Base-by-base conservation (phyloP, 1,140 invertebrate species). In the Drosophila yakuba region DNA sequence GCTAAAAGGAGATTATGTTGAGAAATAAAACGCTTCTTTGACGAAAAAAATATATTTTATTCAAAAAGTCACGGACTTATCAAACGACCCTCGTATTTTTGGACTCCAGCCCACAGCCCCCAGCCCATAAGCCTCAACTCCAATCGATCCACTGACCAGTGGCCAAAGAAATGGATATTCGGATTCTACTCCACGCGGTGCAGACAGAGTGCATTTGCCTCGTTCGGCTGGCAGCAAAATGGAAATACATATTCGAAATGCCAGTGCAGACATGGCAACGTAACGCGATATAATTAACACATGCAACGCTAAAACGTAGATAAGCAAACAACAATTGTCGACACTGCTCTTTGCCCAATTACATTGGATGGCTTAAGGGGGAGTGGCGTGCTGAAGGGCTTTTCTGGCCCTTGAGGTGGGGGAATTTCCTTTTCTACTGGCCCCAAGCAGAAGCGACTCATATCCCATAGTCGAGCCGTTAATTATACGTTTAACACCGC, bases 331-430 rank as follows among this genome's bases (percentile, higher is more conserved):
- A 17, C 61, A 44, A 77, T 82, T 75, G 78, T 25, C 59, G 68
- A 71, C 50, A 36, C 47, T 68, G 78, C 74, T 78, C 74, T 88
- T 85, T 85, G 82, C 57, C 60, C 78, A 85, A 82, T 85, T 85
- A 78, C 67, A 61, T 45, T 60, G 66, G 38, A 10, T 36, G 36
- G 36, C 39, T 17, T 52, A 11, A 20, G 12, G 10, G 25, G 28
- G 8, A 25, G 39, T 50, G 61, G 55, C 67, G 56, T 64, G 74
- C 8, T 64, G 74, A 66, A 63, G 38, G 41, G 73, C 50, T 67
- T 67, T 60, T 67, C 63, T 56, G 63, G 36, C 68, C 47, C 38
- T 62, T 32, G 32, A 54, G 54, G 20, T 3, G 14, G 36, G 73
- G 73, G 61, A 67, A 59, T 76, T 76, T 66, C 73, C 73, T 58